Base-by-base conservation (phyloP, 2,113 vertebrate species). In the Melanostigma gelatinosum region DNA sequence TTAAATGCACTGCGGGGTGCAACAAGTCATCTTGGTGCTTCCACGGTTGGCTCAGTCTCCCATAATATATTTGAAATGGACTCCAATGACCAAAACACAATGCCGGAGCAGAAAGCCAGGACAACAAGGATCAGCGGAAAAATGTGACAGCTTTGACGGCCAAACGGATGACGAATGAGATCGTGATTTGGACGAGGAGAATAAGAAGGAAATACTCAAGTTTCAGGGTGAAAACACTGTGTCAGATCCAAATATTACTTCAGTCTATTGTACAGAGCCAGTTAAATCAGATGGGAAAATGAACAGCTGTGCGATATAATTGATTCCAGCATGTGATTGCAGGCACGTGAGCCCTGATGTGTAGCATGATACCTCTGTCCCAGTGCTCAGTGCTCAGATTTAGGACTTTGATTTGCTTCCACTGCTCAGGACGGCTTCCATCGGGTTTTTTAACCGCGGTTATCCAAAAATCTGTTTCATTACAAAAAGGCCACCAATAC, bases 221-320 rank as follows among this genome's bases (percentile, higher is more conserved):
- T 44, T 83, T 81, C 12, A 40, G 50, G 6, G 36, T 0, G 34
- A 79, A 80, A 80, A 79, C 63, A 82, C 75, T 29, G 16, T 50
- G 70, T 60, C 27, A 38, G 46, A 66, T 79, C 64, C 82, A 78
- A 48, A 80, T 20, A 38, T 48, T 48, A 64, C 69, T 61, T 22
- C 13, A 75, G 5, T 48, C 29, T 86, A 52, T 36, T 46, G 40
- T 78, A 72, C 11, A 61, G 52, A 85, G 80, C 63, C 15, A 8
- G 24, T 72, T 64, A 58, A 62, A 77, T 68, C 68, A 58, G 57
- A 82, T 79, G 67, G 67, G 55, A 81, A 82, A 87, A 54, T 34
- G 8, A 83, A 83, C 82, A 91, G 84, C 72, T 90, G 85, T 75
- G 71, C 20, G 36, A 34, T 55, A 77, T 85, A 87, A 89, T 74